These are phyloP conservation scores for Zhuqinia jingwanae DNA, from an alignment of 2,888 invertebrate genomes.

Conservation along the genomic window DNA sequence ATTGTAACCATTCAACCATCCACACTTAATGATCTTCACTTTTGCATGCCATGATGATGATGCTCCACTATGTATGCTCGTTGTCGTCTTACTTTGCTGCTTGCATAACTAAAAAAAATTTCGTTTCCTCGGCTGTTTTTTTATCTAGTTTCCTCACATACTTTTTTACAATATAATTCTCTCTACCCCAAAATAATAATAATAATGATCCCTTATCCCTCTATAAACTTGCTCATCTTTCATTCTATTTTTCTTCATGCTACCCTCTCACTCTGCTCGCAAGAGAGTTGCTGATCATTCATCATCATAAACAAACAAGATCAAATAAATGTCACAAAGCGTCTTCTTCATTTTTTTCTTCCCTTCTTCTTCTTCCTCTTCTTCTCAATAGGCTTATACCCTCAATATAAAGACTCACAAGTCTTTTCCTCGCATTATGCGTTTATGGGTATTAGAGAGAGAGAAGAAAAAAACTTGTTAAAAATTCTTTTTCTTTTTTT, in stretches of 20 bases:
- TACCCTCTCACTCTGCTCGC: not conserved
- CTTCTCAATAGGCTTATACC: no score
- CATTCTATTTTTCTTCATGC: not conserved
- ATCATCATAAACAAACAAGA: slow-evolving; percentile 68
- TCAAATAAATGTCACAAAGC: slow-evolving; percentile 65
- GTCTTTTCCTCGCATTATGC: not conserved
- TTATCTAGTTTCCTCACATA: not conserved
- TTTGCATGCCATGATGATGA: no score
- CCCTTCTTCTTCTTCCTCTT: no score
- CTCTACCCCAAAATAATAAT: not conserved
- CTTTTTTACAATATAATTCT: not conserved
- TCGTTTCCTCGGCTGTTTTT: not conserved
- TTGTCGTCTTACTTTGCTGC: not conserved
- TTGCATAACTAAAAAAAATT: slow-evolving; percentile 7
- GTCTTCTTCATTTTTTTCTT: slow-evolving; percentile 32
- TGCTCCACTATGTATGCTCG: no score
- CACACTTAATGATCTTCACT: slow-evolving; percentile 53
- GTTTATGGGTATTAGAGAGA: not conserved
- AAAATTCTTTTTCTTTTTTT: not conserved
- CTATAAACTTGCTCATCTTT: not conserved
- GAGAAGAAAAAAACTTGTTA: slow-evolving; percentile 14
- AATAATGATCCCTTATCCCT: slow-evolving; percentile 14
- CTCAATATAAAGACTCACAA: not conserved
- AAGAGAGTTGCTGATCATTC: slow-evolving; percentile 63
- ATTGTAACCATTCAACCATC: slow-evolving; percentile 43